Evolutionary conservation across 2,888 invertebrate genomes (phyloP), one percentile per base, ranked within the genome.

Genomic region (Loripinus fragilis): DNA sequence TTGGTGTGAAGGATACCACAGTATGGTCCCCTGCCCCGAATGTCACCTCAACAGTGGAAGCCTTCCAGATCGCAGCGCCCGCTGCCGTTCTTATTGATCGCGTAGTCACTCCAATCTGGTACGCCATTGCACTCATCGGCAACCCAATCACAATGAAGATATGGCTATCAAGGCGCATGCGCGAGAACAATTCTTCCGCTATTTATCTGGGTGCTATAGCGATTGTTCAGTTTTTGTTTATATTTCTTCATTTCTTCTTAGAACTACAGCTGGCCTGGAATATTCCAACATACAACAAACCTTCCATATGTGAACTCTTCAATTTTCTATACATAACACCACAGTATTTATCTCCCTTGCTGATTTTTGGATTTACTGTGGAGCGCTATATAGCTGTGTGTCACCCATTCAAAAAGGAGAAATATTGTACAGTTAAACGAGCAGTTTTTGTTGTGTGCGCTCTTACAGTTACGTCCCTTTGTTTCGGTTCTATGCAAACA

Each of bases 241-340:
- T 93, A 10, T 78, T 86, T 68, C 78, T 92, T n/a, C 92, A 93
- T 80, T 85, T 92, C 20, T 85, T 91, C 66, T 82, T 89, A 69
- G 93, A 93, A 76, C 79, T 93, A 10, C 82, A 88, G 48, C 89
- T 89, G 66, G 92, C 92, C n/a, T 93, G 93, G 93, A 90, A 87
- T 33, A 78, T 90, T 10, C 79, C 78, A 10, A 88, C 90, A 0
- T 88, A 87, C 76, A 87, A 88, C 69, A 85, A 83, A 15, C 82
- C 86, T 38, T 78, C 84, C 1, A 65, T 87, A 12, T 93, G 93
- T 76, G 91, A 92, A 81, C 71, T 88, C 5, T 93, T 90, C 74
- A 90, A 90, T 83, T 79, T 91, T 12, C 25, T 92, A 5, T 88
- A 87, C 67, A 82, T 88, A 55, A 83, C 86, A 0, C 90, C 90